Conservation (phyloP, 2,888 invertebrate genomes). For the Carcina quercana region DNA sequence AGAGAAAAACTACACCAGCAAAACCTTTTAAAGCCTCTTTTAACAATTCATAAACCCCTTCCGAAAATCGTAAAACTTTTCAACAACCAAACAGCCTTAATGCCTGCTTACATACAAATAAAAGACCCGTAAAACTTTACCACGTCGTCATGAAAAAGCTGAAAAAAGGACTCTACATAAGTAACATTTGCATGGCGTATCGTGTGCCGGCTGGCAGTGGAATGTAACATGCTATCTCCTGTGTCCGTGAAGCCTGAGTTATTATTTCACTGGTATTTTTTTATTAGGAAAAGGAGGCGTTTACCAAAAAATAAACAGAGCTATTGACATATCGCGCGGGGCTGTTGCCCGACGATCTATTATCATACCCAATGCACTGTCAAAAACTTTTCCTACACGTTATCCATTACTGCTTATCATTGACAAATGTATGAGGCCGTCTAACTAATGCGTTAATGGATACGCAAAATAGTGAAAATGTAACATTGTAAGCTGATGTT, state of each 20-base stretch:
- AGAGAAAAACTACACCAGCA: too few relatives aligned
- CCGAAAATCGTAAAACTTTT: too few relatives aligned
- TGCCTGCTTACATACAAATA: too few relatives aligned
- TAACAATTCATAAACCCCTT: too few relatives aligned
- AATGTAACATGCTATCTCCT: conserved; percentile 56
- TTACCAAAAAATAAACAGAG: conserved; percentile 59
- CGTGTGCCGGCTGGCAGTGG: conserved; percentile 33
- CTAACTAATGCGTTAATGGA: conserved; percentile 17
- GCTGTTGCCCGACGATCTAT: conserved; percentile 20
- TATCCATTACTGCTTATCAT: conserved; percentile 22
- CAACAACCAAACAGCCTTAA: too few relatives aligned
- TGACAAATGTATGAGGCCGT: fast-evolving
- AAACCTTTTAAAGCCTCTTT: too few relatives aligned
- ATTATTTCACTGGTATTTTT: conserved; percentile 58
- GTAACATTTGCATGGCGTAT: conserved; percentile 47
- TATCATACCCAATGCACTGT: not conserved
- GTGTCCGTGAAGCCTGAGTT: conserved; percentile 47
- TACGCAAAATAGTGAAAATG: conserved; percentile 7
- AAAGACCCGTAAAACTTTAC: too few relatives aligned
- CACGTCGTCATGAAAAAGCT: conserved; percentile 23
- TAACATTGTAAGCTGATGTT: conserved; percentile 23
- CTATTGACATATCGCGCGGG: conserved; percentile 58
- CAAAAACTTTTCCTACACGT: not conserved
- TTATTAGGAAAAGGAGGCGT: conserved; percentile 53
- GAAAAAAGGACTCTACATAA: conserved; percentile 23